phyloP scores from a whole-genome alignment of 2,888 invertebrate species.

The Ypsolopha sequella region DNA sequence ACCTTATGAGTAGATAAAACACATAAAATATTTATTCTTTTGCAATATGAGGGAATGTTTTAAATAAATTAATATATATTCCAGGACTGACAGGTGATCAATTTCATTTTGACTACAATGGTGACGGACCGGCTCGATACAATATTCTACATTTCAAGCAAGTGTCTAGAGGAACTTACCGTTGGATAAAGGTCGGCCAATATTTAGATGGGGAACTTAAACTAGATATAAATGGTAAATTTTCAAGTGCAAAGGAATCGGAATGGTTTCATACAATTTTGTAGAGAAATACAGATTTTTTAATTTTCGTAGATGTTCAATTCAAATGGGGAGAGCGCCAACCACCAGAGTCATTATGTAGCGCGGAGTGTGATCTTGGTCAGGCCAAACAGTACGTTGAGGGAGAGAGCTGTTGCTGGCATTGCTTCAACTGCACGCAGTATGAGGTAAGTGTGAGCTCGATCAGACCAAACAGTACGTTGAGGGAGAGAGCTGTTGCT shows the following conservation, averaged over 20 bases:
- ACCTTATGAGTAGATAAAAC: too few species aligned
- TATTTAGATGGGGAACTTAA: conserved; percentile 85
- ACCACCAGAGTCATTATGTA: conserved; percentile 83
- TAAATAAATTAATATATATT: not conserved
- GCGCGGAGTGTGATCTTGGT: conserved; percentile 87
- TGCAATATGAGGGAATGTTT: not conserved
- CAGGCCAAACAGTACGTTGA: conserved; percentile 94
- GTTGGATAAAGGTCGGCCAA: conserved; percentile 88
- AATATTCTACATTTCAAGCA: conserved; percentile 96
- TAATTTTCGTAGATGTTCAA: conserved; percentile 75
- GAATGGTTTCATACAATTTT: too few species aligned
- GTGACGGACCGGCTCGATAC: conserved; percentile 95
- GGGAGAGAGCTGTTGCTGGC: conserved; percentile 95
- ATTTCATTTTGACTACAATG: conserved; percentile 89
- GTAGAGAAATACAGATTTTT: too few species aligned
- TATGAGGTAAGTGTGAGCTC: conserved; percentile 73
- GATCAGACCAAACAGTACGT: conserved; percentile 61
- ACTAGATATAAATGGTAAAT: conserved; percentile 82
- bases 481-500: conserved; percentile 89
- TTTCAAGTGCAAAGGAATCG: not conserved
- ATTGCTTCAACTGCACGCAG: conserved; percentile 88
- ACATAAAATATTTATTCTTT: too few species aligned
- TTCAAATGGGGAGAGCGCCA: conserved; percentile 82
- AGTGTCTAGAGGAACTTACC: conserved; percentile 77
- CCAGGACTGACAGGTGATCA: conserved; percentile 89